Base-by-base conservation (phyloP, 2,888 invertebrate genomes). In the Barypeithes pellucidus region DNA sequence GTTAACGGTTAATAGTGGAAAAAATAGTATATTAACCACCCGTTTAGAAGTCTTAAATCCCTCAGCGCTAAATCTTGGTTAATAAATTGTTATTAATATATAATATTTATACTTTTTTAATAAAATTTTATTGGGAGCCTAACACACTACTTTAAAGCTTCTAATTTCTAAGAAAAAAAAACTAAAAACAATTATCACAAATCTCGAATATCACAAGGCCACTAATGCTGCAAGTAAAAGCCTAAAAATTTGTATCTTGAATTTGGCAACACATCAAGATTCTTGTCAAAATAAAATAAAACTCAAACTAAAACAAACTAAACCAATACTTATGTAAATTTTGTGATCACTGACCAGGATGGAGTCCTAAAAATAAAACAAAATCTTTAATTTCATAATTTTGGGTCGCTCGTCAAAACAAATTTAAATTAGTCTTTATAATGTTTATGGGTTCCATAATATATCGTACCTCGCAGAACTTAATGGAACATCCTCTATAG, bases 301-400 rank as follows among this genome's bases (percentile, higher is more conserved):
- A 1, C 36, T 41, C 52, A 20, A 24, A 54, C 33, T n/a, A 54
- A 66, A 67, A 1, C 54, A 67, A 67, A 67, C 59, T 45, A 57
- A 66, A 54, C 45, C 45, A 41, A 59, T 67, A 67, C 67, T 67
- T 67, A 29, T 3, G 24, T 24, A 67, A 67, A 24, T 59, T 45
- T 52, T 43, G 22, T 43, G 33, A 22, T 14, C 45, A 72, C 75
- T 63, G 63, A 75, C 75, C 75, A 72, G 65, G 43, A 75, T 33
- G 67, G 54, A 45, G 33, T 47, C 72, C 75, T 75, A 68, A n/a
- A 73, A 73, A 60, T 52, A 72, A 54, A 72, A 47, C 22, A 36
- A 69, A 14, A 16, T 16, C n/a, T 16, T 14, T 43, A 16, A 16
- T 14, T 4, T 16, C 5, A 4, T 45, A 54, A 39, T 36, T 36